Conservation (phyloP, 2,113 vertebrate species). For the Platysteira castanea region DNA sequence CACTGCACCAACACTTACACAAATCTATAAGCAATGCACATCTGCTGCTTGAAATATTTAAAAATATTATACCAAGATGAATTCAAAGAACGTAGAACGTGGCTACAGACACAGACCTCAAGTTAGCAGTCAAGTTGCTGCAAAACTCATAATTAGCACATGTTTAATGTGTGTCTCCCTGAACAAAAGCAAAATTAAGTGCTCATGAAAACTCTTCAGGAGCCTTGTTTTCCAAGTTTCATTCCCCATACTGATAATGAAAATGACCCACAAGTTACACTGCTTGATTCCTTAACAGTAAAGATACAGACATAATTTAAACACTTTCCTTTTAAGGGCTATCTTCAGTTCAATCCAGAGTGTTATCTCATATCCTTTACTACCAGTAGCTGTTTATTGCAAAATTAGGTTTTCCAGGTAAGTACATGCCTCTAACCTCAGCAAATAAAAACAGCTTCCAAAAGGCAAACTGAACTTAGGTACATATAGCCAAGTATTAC, state of each 20-base stretch:
- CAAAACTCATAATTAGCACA: not conserved
- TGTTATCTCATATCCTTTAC: not conserved
- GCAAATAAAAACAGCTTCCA: not conserved
- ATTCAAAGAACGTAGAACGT: not conserved
- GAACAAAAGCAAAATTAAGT: not conserved
- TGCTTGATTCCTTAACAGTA: not conserved
- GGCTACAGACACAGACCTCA: not conserved
- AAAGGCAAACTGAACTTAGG: not conserved
- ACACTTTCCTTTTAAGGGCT: not conserved
- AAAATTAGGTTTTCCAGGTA: not conserved
- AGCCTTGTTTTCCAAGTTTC: not conserved
- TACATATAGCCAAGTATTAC: not conserved
- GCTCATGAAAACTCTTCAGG: not conserved
- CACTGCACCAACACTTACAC: slow-evolving; percentile 11
- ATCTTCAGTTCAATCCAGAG: not conserved
- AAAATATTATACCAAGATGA: slow-evolving; percentile 15
- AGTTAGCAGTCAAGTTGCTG: not conserved
- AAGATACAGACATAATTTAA: not conserved
- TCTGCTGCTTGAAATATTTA: slow-evolving; percentile 50
- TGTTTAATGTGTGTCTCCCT: not conserved
- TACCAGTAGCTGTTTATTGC: not conserved
- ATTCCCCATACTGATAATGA: not conserved
- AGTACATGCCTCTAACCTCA: not conserved
- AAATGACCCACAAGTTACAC: not conserved
- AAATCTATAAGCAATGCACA: slow-evolving; percentile 18